Conservation (phyloP, 2,888 invertebrate genomes). For the Andrena dorsata region DNA sequence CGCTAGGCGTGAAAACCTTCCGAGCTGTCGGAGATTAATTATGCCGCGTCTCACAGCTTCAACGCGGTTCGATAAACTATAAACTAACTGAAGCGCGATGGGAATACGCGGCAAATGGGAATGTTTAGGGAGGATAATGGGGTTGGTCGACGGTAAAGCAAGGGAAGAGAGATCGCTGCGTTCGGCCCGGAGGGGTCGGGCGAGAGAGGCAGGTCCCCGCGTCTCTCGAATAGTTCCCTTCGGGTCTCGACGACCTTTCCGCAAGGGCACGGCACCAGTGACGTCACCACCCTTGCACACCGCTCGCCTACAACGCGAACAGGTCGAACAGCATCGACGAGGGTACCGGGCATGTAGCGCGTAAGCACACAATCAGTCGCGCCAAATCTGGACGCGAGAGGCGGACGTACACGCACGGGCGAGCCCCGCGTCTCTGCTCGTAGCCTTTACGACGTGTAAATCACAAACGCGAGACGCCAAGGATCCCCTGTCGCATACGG, state of each 20-base stretch:
- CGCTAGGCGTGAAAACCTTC: neutral
- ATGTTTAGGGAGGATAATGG: too few relatives aligned
- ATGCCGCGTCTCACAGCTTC: neutral
- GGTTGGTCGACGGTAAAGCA: too few relatives aligned
- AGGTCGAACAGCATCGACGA: slow-evolving; percentile 42
- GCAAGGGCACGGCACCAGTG: slow-evolving; percentile 56
- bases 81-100: too few relatives aligned
- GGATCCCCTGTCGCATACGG: slow-evolving; percentile 50
- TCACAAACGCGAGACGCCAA: slow-evolving; percentile 72
- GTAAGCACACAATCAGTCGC: slow-evolving; percentile 39
- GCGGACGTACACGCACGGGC: slow-evolving; percentile 25
- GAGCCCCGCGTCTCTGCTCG: slow-evolving; percentile 40
- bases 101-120: too few relatives aligned
- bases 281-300: slow-evolving; percentile 56
- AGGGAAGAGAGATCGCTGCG: neutral
- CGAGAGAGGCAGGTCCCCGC: neutral
- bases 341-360: slow-evolving; percentile 9
- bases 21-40: slow-evolving; percentile 1
- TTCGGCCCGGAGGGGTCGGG: neutral
- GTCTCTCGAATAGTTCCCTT: neutral
- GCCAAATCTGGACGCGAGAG: slow-evolving; percentile 51
- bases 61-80: too few relatives aligned
- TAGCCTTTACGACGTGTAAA: slow-evolving; percentile 77
- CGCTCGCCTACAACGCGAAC: slow-evolving; percentile 45
- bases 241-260: slow-evolving; percentile 45